These are phyloP conservation scores for Poliocrania exsul DNA, from an alignment of 2,797 vertebrate genomes.

Conservation along the genomic window DNA sequence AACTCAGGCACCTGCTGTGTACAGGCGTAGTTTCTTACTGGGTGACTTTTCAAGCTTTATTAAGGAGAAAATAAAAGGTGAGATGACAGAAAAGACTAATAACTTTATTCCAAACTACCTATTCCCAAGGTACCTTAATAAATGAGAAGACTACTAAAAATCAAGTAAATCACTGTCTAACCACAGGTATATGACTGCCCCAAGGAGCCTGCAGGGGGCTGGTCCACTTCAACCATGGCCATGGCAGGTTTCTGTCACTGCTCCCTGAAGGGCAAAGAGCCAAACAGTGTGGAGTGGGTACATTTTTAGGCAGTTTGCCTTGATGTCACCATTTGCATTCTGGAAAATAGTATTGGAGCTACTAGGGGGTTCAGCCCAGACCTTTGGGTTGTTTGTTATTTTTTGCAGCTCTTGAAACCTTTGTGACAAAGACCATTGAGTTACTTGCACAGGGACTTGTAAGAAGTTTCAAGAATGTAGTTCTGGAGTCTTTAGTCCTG, in stretches of 20 bases:
- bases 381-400: neutral
- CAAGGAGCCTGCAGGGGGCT: neutral
- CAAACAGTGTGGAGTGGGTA: accelerated
- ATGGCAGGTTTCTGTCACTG: accelerated
- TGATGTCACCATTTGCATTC: neutral
- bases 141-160: slow-evolving; percentile 27
- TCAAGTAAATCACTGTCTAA: neutral
- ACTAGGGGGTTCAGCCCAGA: neutral
- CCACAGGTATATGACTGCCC: neutral
- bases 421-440: neutral
- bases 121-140: neutral
- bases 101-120: neutral
- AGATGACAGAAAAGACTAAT: neutral
- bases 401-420: neutral
- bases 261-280: accelerated
- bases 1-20: neutral
- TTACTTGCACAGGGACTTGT: neutral
- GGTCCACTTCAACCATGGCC: neutral
- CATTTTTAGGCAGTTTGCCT: neutral
- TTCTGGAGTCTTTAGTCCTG: neutral
- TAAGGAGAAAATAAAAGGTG: neutral
- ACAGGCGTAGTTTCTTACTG: neutral
- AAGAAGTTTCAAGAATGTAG: neutral
- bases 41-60: slow-evolving; percentile 22
- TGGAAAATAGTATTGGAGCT: neutral